These are phyloP conservation scores for Morphnarchus princeps DNA, from an alignment of 2,113 vertebrate species.

Conservation along the genomic window DNA sequence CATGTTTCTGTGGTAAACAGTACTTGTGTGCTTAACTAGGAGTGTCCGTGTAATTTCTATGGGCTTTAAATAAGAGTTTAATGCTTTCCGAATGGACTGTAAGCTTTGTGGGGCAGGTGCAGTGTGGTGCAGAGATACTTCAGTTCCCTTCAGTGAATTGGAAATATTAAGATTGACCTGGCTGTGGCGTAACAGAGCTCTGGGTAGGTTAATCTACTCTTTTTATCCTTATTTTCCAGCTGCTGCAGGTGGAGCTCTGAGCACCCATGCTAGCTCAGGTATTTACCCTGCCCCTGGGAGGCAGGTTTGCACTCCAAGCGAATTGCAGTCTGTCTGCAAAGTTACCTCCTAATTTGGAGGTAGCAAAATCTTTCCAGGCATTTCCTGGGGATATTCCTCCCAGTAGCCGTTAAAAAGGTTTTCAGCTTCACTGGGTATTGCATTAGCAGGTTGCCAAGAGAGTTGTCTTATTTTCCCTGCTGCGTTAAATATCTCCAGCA, in stretches of 20 bases:
- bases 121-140: neutral
- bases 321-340: neutral
- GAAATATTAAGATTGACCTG: neutral
- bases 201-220: neutral
- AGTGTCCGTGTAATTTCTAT: fast-evolving
- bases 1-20: fast-evolving
- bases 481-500: neutral
- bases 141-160: fast-evolving
- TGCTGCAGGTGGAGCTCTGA: neutral
- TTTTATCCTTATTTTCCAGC: neutral
- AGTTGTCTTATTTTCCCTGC: neutral
- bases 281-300: neutral
- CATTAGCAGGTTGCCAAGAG: neutral
- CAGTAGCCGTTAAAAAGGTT: neutral
- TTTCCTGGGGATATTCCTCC: neutral
- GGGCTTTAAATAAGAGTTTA: neutral
- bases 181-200: neutral
- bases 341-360: neutral
- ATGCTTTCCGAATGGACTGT: neutral
- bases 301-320: neutral
- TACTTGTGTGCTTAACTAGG: neutral
- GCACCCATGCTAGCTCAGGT: neutral
- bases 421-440: neutral
- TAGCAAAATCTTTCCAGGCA: too few relatives aligned
- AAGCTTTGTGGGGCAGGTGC: neutral